These are phyloP conservation scores for Adoxophyes honmai DNA, from an alignment of 1,140 invertebrate species.

Conservation along the genomic window DNA sequence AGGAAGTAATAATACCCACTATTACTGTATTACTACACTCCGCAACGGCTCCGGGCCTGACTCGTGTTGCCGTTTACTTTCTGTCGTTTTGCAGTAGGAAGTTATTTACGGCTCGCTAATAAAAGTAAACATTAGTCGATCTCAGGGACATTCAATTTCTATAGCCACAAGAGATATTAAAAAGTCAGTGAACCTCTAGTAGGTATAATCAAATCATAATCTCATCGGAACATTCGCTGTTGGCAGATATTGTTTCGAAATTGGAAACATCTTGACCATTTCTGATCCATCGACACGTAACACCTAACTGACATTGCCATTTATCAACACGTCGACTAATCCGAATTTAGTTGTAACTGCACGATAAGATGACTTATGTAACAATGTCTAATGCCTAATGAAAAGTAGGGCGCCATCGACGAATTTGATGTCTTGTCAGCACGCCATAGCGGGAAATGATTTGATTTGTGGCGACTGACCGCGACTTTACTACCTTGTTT, in stretches of 20 bases:
- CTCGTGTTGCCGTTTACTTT: slow-evolving; percentile 8
- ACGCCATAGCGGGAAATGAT: neutral
- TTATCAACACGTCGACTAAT: slow-evolving; percentile 28
- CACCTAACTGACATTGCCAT: slow-evolving; percentile 15
- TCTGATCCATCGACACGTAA: slow-evolving; percentile 9
- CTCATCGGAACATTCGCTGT: slow-evolving; percentile 3
- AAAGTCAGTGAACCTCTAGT: neutral
- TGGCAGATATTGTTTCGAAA: slow-evolving; percentile 17
- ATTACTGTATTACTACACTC: slow-evolving; percentile 15
- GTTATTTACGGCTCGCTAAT: neutral
- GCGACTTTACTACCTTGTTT: neutral
- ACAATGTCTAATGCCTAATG: slow-evolving; percentile 19
- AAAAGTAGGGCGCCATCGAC: slow-evolving; percentile 42
- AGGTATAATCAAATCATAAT: too few relatives aligned
- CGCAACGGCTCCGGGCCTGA: neutral
- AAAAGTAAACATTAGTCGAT: neutral
- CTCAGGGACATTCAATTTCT: neutral
- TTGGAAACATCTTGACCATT: slow-evolving; percentile 11
- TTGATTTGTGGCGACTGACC: neutral
- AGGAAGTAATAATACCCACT: slow-evolving; percentile 22
- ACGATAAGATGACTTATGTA: slow-evolving; percentile 42
- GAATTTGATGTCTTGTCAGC: slow-evolving; percentile 12
- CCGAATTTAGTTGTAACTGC: slow-evolving; percentile 30
- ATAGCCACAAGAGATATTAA: neutral
- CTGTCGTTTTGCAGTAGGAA: slow-evolving; percentile 11